Evolutionary conservation across 2,888 invertebrate species (phyloP).

Genomic region (Byasa hedistus): DNA sequence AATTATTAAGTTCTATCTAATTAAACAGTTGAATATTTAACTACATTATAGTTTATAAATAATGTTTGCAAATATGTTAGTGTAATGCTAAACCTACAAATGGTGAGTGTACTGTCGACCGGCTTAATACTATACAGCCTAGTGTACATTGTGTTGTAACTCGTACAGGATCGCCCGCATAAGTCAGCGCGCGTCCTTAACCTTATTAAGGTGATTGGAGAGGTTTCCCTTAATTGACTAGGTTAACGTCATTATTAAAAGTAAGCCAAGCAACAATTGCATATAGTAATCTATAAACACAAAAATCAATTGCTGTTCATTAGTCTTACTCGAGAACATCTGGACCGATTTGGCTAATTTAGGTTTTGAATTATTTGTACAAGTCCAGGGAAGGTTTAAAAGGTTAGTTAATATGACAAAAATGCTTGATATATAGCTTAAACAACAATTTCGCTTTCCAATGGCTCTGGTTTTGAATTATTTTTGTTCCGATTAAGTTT

Average conservation of each 20-base stretch:
- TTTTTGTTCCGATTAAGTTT: too few relatives aligned
- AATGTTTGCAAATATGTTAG: neutral
- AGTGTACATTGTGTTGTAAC: neutral
- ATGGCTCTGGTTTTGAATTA: too few relatives aligned
- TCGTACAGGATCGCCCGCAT: neutral
- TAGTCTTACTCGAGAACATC: too few relatives aligned
- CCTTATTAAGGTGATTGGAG: constrained; percentile 15
- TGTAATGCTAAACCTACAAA: neutral
- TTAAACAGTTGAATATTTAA: neutral
- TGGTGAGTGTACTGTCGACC: neutral
- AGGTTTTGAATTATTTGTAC: too few relatives aligned
- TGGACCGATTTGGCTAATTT: too few relatives aligned
- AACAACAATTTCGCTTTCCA: too few relatives aligned
- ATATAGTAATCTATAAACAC: too few relatives aligned
- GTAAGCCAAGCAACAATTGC: neutral
- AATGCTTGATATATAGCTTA: too few relatives aligned
- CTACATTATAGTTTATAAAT: neutral
- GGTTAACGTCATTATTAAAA: constrained; percentile 2
- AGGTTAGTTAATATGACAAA: too few relatives aligned
- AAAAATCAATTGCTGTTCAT: too few relatives aligned
- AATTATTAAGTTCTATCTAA: too few relatives aligned
- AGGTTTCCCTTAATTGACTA: constrained; percentile 11
- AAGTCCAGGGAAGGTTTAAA: too few relatives aligned
- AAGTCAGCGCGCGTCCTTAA: constrained; percentile 17
- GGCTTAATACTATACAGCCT: neutral